Conservation (phyloP, 2,113 vertebrate genomes). For the Cryptomyrus ogoouensis region DNA sequence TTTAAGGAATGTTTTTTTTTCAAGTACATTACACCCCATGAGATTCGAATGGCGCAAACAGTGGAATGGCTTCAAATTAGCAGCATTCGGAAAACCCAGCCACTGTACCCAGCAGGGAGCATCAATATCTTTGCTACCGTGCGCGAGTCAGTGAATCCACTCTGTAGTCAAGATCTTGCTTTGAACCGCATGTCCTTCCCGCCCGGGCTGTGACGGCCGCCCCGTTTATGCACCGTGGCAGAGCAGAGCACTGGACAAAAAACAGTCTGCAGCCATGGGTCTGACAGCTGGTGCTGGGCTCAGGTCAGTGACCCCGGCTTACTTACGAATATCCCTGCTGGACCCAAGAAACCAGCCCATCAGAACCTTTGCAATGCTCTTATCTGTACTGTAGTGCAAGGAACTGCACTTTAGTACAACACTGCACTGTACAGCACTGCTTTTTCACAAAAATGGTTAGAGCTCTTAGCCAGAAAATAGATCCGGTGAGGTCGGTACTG, state of each 20-base stretch:
- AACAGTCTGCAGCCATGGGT: background rate
- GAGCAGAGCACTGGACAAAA: background rate
- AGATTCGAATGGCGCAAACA: background rate
- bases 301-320: background rate
- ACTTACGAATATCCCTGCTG: background rate
- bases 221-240: background rate
- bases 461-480: background rate
- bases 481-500: background rate
- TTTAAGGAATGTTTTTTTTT: background rate
- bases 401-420: background rate
- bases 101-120: background rate
- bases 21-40: background rate
- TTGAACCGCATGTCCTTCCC: background rate
- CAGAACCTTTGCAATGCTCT: background rate
- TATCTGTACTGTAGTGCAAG: background rate
- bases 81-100: background rate
- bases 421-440: background rate
- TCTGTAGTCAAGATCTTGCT: background rate
- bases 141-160: background rate
- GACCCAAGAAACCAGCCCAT: background rate
- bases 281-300: background rate
- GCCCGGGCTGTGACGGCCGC: background rate
- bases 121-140: background rate
- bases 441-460: background rate
- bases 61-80: background rate